Evolutionary conservation across 2,797 vertebrate genomes (phyloP).

Genomic region (Takifugu ocellatus): DNA sequence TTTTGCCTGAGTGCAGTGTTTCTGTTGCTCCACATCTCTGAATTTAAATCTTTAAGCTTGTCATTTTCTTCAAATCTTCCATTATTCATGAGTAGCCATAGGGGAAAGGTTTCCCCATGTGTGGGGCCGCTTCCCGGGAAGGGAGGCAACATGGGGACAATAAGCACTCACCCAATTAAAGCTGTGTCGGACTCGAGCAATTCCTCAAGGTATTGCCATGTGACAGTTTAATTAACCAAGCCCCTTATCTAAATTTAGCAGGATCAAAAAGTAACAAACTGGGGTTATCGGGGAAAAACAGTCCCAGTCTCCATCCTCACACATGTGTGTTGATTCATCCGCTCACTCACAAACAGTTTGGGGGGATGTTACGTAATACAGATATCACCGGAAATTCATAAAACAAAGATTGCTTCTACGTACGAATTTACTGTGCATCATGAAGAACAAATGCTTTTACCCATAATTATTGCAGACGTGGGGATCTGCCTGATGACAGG

Average conservation of each 20-base stretch:
- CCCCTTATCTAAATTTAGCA: constrained; percentile 81
- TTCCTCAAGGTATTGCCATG: constrained; percentile 80
- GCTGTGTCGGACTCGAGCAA: constrained; percentile 65
- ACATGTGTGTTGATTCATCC: constrained; percentile 13
- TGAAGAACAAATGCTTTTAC: constrained; percentile 3
- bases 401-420: not conserved
- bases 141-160: constrained; percentile 58
- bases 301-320: constrained; percentile 43
- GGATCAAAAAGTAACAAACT: constrained; percentile 77
- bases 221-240: constrained; percentile 83
- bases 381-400: constrained; percentile 26
- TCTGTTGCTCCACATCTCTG: constrained; percentile 7
- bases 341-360: not conserved
- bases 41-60: constrained; percentile 24
- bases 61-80: constrained; percentile 20
- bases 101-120: constrained; percentile 24
- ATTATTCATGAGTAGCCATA: constrained; percentile 33
- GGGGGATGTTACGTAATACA: constrained; percentile 11
- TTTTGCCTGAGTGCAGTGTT: not conserved
- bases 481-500: constrained; percentile 18
- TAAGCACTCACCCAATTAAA: constrained; percentile 77
- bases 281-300: constrained; percentile 74
- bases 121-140: constrained; percentile 41
- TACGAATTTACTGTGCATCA: no score
- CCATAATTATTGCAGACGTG: constrained; percentile 28